Base-by-base conservation (phyloP, 2,797 vertebrate species). In the Graptemys geographica region DNA sequence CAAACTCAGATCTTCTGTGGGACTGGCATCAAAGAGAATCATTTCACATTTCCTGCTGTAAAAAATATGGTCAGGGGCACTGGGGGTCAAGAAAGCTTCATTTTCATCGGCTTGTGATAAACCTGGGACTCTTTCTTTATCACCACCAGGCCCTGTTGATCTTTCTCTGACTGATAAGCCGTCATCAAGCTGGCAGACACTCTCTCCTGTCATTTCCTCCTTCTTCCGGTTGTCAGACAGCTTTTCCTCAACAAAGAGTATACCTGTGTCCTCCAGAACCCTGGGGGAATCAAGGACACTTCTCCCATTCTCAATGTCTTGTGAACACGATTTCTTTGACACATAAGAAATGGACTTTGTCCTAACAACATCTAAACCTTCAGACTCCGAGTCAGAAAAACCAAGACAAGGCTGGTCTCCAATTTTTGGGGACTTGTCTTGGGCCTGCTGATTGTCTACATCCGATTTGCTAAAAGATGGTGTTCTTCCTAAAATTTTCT, bases 401-500 rank as follows among this genome's bases (percentile, higher is more conserved):
- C 55, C 81, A 79, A 92, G 41, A 89, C 5, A 91, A 90, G 90
- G 51, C 52, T 94, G 79, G 57, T 91, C 90, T 89, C 28, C 51
- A 1, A 1, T 12, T 65, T 96, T 94, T 78, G 82, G 88, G 44
- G 56, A 18, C 3, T 9, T n/a, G 53, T 93, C 90, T 69, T 83
- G 90, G 56, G 59, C 57, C 53, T 79, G 90, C 56, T 37, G 92
- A 33, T 89, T 55, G 49, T 79, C 95, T 92, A 88, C n/a, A 10
- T 92, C 94, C 52, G n/a, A 81, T 47, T 55, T 92, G 92, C 56
- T 76, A n/a, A 57, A 92, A 74, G 83, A 81, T 8, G 86, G 79
- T n/a, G 83, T 18, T 56, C 86, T 96, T 81, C 94, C 97, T 93
- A 97, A 93, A 80, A 90, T 80, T 90, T 95, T 90, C 87, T 97